Evolutionary conservation across 37 sponge, comb jelly and placozoan species (phyloP).

Genomic region (Geodia barretti): DNA sequence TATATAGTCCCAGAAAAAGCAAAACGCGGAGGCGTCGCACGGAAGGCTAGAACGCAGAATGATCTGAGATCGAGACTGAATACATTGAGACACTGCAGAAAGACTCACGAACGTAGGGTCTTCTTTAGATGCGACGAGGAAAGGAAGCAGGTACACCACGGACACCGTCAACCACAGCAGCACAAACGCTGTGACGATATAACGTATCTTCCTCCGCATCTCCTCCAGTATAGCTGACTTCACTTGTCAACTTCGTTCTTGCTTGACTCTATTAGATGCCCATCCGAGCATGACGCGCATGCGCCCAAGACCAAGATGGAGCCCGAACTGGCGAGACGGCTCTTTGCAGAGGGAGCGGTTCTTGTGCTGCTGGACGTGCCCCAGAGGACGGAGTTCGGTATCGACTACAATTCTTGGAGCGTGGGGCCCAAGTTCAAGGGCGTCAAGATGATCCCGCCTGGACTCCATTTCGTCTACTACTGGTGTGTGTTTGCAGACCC

Average conservation of each 20-base stretch:
- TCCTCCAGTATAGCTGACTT: no score
- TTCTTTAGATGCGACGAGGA: background rate
- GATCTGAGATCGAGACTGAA: no score
- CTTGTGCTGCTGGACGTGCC: constrained; percentile 79
- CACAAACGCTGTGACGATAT: constrained; percentile 4
- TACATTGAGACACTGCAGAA: background rate
- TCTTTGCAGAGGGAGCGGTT: constrained; percentile 75
- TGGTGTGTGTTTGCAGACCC: constrained; percentile 23
- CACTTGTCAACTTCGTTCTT: no score
- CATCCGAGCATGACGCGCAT: no score
- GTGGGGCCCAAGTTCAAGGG: constrained; percentile 92
- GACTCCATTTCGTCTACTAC: constrained; percentile 92
- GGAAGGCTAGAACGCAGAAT: no score
- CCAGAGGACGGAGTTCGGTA: constrained; percentile 88
- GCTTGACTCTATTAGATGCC: no score
- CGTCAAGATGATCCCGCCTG: constrained; percentile 99
- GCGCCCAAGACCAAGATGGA: constrained; percentile 66
- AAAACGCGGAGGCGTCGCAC: no score
- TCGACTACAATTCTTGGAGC: constrained; percentile 94
- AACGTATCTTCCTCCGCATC: constrained; percentile 25
- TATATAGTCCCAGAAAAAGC: no score
- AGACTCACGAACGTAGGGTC: constrained; percentile 39
- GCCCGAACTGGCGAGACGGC: constrained; percentile 57
- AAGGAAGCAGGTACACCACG: constrained; percentile 12
- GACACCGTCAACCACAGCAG: constrained; percentile 28